Percentiles rank a stretch among this genome's conserved stretches.
Evolutionary conservation across 1,140 invertebrate genomes (phyloP).

Genomic region (Ips typographus): DNA sequence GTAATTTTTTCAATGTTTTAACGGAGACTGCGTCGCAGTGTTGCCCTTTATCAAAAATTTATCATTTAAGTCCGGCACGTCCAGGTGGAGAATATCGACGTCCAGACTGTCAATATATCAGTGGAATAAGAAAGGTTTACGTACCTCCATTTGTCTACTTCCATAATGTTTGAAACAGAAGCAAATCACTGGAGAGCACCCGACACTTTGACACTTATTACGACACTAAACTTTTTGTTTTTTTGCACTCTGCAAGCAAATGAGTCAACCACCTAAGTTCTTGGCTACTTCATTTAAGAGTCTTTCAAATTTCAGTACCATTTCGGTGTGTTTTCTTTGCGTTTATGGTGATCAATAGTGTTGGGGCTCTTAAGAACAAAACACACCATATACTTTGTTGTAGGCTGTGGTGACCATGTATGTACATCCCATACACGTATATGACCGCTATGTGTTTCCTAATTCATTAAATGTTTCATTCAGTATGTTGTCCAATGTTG

Average conservation of each 20-base stretch:
- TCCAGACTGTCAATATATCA: background rate
- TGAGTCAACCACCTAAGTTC: conserved; percentile 26
- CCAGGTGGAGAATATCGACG: conserved; percentile 11
- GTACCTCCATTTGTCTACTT: background rate
- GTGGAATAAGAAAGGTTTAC: background rate
- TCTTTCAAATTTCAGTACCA: background rate
- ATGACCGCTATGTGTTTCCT: conserved; percentile 32
- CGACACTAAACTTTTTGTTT: too few species aligned
- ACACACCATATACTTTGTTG: conserved; percentile 6
- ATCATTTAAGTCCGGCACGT: conserved; percentile 12
- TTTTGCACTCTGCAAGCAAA: conserved; percentile 1
- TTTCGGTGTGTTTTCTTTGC: background rate
- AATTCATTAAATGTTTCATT: conserved; percentile 35
- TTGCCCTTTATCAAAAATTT: conserved; percentile 14
- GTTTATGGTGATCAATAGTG: background rate
- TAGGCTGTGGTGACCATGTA: conserved; percentile 29
- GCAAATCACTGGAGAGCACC: too few species aligned
- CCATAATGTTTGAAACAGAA: background rate
- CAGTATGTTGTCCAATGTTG: conserved; percentile 32
- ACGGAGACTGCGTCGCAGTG: background rate
- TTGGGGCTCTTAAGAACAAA: conserved; percentile 12
- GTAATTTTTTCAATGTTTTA: background rate
- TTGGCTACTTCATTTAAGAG: conserved; percentile 6
- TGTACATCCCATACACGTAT: conserved; percentile 26
- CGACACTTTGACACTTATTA: too few species aligned